Evolutionary conservation across 2,888 invertebrate species (phyloP).

Genomic region (Malthinus flaveolus): DNA sequence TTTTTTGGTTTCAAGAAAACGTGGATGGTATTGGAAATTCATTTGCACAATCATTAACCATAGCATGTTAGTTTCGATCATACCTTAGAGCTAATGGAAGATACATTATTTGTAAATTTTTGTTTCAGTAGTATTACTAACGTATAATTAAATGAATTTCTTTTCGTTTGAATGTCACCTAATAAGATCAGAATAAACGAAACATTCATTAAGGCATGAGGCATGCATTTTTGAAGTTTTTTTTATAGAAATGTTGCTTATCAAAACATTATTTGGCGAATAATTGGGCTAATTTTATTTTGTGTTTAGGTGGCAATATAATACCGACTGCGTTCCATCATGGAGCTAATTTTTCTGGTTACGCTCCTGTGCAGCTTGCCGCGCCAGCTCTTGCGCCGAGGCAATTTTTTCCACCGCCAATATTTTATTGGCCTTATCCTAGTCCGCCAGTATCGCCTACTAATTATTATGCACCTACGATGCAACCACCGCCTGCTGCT

Average conservation of each 20-base stretch:
- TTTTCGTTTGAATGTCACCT: neutral
- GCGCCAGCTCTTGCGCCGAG: constrained; percentile 51
- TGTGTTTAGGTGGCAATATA: constrained; percentile 61
- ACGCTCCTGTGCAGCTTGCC: constrained; percentile 50
- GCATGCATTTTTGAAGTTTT: neutral
- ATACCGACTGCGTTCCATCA: constrained; percentile 57
- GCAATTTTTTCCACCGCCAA: constrained; percentile 64
- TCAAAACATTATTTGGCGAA: neutral
- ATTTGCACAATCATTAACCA: constrained; percentile 27
- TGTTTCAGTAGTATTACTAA: constrained; percentile 10
- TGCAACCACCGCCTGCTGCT: constrained; percentile 50
- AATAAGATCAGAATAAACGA: neutral
- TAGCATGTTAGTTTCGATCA: constrained; percentile 27
- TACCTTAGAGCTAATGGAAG: constrained; percentile 6
- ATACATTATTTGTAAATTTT: constrained; percentile 3
- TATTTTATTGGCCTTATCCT: constrained; percentile 92
- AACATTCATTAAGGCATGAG: neutral
- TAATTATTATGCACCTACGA: constrained; percentile 75
- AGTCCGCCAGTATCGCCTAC: constrained; percentile 94
- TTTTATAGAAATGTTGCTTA: neutral
- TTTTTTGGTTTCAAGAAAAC: constrained; percentile 24
- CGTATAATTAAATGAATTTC: neutral
- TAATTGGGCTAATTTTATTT: constrained; percentile 26
- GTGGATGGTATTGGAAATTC: constrained; percentile 23
- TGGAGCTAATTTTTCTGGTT: constrained; percentile 50